Evolutionary conservation across 2,113 vertebrate genomes (phyloP).

Genomic region (Butorides virescens): DNA sequence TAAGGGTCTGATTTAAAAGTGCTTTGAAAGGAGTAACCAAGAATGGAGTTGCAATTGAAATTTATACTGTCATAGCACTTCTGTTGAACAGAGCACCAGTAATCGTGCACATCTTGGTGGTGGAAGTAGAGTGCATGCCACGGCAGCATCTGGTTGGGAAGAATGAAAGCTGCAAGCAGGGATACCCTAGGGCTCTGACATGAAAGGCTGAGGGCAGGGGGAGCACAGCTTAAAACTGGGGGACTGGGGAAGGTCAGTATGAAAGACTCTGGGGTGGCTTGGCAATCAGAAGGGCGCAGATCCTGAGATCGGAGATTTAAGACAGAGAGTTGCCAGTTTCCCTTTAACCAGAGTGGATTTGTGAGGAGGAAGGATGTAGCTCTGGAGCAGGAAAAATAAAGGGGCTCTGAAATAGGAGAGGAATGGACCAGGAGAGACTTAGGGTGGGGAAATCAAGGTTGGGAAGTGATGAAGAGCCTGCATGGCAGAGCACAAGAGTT

Average conservation of each 20-base stretch:
- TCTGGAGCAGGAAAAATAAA: neutral
- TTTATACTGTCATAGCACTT: neutral
- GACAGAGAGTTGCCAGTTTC: neutral
- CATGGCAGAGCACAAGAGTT: neutral
- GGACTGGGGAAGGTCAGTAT: neutral
- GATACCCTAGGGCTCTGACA: neutral
- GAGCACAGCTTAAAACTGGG: neutral
- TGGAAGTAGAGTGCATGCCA: neutral
- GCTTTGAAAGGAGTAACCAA: neutral
- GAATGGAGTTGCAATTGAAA: neutral
- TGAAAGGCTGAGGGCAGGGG: neutral
- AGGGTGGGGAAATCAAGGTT: neutral
- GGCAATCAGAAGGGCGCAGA: neutral
- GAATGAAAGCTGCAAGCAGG: neutral
- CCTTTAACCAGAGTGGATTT: neutral
- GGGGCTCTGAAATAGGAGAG: neutral
- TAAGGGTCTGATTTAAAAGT: neutral
- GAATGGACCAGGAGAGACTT: neutral
- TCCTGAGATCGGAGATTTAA: neutral
- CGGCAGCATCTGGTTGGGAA: neutral
- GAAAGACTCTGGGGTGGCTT: neutral
- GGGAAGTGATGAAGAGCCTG: neutral
- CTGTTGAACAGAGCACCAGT: neutral
- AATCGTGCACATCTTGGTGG: accelerated
- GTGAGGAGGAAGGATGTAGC: neutral